A percentile compares a stretch with the other conserved stretches of the same genome.
Conservation (phyloP, 53 echinoderm and acorn worm genomes). For the Antedon mediterranea region DNA sequence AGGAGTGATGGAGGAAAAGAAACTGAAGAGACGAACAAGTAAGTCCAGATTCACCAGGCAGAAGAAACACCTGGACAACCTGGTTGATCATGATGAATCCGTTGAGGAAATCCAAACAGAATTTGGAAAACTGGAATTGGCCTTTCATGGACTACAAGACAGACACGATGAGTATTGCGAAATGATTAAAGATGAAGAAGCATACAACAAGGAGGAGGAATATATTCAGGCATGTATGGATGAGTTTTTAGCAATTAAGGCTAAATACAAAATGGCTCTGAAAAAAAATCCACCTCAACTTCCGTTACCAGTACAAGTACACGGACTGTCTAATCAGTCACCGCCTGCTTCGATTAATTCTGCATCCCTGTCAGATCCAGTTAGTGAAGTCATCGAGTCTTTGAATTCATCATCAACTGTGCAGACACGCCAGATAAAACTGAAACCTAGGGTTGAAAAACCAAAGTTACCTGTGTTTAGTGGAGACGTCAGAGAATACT, state of each 20-base stretch:
- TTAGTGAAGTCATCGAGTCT: not conserved
- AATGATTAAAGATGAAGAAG: conserved; percentile 8
- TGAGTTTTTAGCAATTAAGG: conserved; percentile 11
- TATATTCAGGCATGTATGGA: conserved; percentile 11
- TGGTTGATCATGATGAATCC: conserved; percentile 16
- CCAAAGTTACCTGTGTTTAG: conserved; percentile 24
- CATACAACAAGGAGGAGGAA: conserved; percentile 27
- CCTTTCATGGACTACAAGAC: conserved; percentile 15
- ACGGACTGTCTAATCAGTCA: not conserved
- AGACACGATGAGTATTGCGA: conserved; percentile 32
- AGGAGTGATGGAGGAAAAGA: conserved; percentile 22
- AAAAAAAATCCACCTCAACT: not conserved
- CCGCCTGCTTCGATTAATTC: not conserved
- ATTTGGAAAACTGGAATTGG: conserved; percentile 13
- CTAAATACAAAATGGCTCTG: not conserved
- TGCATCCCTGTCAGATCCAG: not conserved
- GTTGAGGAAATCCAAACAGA: conserved; percentile 22
- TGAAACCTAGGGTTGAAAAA: conserved; percentile 12
- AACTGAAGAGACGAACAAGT: conserved; percentile 18
- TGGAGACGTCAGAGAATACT: conserved; percentile 28
- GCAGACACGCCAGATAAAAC: not conserved
- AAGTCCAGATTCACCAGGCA: conserved; percentile 29
- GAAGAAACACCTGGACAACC: conserved; percentile 13
- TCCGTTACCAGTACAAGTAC: not conserved
- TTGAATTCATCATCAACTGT: not conserved